Base-by-base conservation (phyloP, 1,140 invertebrate species). In the Ips nitidus region DNA sequence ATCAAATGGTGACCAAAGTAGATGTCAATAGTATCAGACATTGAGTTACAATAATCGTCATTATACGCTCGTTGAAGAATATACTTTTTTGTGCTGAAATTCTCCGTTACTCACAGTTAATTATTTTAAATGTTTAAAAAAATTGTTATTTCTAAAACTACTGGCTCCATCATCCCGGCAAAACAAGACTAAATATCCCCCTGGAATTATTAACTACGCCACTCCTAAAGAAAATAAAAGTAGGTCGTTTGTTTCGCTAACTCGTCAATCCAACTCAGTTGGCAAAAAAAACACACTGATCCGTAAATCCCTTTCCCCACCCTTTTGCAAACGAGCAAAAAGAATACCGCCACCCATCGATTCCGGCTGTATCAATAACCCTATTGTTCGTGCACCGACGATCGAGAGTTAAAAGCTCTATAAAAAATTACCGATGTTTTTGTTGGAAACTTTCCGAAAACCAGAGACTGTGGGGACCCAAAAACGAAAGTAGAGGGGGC, bases 221-320 rank as follows among this genome's bases (percentile, higher is more conserved):
- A 2, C 41, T 2, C 43, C 40, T 41, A 59, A 59, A 36, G 57
- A 41, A 59, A 59, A 59, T 59, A 59, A 59, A 59, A 59, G 57
- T 59, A 59, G 57, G 57, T 59, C 57, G 57, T 59, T 59, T 59
- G 57, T 59, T 59, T 59, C 57, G 57, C 57, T 42, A 56, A 56
- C 53, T 56, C 53, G n/a, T 37, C 53, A 38, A 56, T 37, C 38
- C 53, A 36, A 56, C 37, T 3, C 57, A 41, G 57, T 42, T 59
- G 38, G 57, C 39, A n/a, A 59, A 59, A 22, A 55, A 59, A 59
- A 59, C 57, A 59, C 57, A 42, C 57, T 59, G 57, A 59, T 59
- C 57, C 57, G 57, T 59, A 41, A 59, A 59, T 59, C 41, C 57
- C 57, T 22, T 22, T 22, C 22, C 22, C 22, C 22, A 22, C 22